Evolutionary conservation across 2,888 invertebrate genomes (phyloP).

Genomic region (Blastobasis adustella): DNA sequence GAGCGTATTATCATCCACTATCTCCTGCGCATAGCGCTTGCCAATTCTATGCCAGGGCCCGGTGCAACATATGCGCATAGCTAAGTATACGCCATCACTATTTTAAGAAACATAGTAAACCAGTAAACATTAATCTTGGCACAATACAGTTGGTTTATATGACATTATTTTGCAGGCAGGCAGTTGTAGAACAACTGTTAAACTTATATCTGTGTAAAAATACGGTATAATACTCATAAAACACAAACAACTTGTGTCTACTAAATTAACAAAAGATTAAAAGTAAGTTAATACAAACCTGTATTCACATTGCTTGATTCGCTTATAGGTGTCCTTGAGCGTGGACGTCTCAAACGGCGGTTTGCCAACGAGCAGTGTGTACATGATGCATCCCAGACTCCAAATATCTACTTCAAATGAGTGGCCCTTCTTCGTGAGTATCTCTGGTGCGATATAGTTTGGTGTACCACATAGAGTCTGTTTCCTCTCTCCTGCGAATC

Average conservation of each 20-base stretch:
- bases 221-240: too few relatives aligned
- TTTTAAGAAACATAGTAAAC: conserved; percentile 17
- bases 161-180: neutral
- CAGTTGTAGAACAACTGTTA: neutral
- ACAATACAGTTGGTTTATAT: neutral
- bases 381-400: conserved; percentile 99
- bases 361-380: conserved; percentile 95
- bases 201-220: too few relatives aligned
- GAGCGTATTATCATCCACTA: conserved; percentile 59
- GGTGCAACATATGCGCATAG: conserved; percentile 50
- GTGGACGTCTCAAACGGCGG: conserved; percentile 98
- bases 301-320: conserved; percentile 97
- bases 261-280: too few relatives aligned
- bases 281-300: conserved; percentile 51
- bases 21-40: conserved; percentile 49
- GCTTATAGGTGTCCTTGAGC: conserved; percentile 95
- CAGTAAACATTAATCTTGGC: neutral
- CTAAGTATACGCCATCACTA: conserved; percentile 60
- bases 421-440: conserved; percentile 96
- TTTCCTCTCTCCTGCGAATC: conserved; percentile 77
- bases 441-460: conserved; percentile 99
- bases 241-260: too few relatives aligned
- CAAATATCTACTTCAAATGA: conserved; percentile 99
- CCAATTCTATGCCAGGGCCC: conserved; percentile 54
- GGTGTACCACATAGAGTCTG: conserved; percentile 99